Base-by-base conservation (phyloP, 2,888 invertebrate genomes). In the Caenorhabditis uteleia region DNA sequence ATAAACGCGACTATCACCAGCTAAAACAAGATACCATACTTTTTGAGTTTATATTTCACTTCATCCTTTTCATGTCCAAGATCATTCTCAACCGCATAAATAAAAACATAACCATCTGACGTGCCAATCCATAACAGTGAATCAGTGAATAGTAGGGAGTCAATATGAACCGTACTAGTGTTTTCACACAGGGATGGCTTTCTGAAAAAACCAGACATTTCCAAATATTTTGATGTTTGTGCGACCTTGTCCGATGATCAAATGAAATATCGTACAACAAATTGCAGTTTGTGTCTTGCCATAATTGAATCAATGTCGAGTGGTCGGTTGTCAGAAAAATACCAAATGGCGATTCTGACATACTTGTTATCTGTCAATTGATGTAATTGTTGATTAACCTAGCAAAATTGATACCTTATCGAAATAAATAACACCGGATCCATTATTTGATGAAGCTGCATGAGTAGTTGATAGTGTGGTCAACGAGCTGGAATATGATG, bases 291-390 rank as follows among this genome's bases (percentile, higher is more conserved):
- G 85, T 77, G 0, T 84, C 82, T 61, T 85, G 85, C 86, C 87
- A 87, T 31, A 87, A 79, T 74, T 87, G 86, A 48, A 87, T 67
- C 18, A 86, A 80, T n/a, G 86, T 85, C 0, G 86, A 86, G 18
- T 87, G 86, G 31, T 85, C 80, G n/a, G 87, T 80, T 2, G 85
- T 81, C 23, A 87, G 77, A 84, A 86, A 87, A 29, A 87, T 83
- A 7, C 87, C 87, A 49, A 82, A 78, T 1, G 82, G 76, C 3
- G 85, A 83, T 3, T 79, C 75, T 10, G 80, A 77, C 50, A 86
- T 77, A 50, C 83, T 82, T 26, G 84, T 80, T 20, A 77, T 70
- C 68, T 74, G 44, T 25, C 6, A 29, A 29, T 12, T 8, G 12
- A 29, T 36, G n/a, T 36, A 36, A 7, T 36, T 36, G 29, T 29